These are phyloP conservation scores for Brenthis hecate DNA, from an alignment of 2,888 invertebrate species.

Conservation along the genomic window DNA sequence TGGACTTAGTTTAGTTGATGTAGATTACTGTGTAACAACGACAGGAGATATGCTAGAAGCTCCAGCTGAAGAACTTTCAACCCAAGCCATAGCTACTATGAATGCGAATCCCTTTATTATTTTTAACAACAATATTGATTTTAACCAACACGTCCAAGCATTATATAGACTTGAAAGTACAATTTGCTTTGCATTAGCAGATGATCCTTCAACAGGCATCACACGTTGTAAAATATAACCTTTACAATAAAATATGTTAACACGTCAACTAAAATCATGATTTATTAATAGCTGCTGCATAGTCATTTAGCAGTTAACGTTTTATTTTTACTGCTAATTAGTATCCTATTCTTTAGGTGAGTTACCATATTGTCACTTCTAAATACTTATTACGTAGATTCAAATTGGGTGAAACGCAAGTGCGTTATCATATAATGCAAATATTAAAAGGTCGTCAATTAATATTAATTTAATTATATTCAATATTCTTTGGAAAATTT, in stretches of 20 bases:
- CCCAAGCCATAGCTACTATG: slow-evolving; percentile 49
- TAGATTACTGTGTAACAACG: slow-evolving; percentile 61
- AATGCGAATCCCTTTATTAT: slow-evolving; percentile 64
- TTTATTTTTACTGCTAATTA: too few species aligned
- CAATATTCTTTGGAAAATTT: too few species aligned
- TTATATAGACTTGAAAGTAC: slow-evolving; percentile 49
- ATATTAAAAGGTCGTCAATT: too few species aligned
- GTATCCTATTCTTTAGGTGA: too few species aligned
- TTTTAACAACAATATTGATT: slow-evolving; percentile 54
- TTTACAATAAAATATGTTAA: background rate
- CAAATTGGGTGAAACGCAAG: too few species aligned
- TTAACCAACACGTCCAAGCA: slow-evolving; percentile 46
- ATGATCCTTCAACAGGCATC: slow-evolving; percentile 54
- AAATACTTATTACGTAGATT: too few species aligned
- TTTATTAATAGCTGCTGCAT: too few species aligned
- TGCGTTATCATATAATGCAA: too few species aligned
- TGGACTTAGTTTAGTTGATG: slow-evolving; percentile 56
- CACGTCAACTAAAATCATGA: background rate
- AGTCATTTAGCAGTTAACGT: too few species aligned
- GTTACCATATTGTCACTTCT: too few species aligned
- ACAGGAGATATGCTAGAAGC: slow-evolving; percentile 45
- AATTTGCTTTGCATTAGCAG: slow-evolving; percentile 63
- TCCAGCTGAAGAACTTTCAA: slow-evolving; percentile 53
- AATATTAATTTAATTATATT: too few species aligned
- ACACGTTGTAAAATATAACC: slow-evolving; percentile 46